phyloP scores from a whole-genome alignment of 1,140 invertebrate genomes.

The Drosophila sp. region DNA sequence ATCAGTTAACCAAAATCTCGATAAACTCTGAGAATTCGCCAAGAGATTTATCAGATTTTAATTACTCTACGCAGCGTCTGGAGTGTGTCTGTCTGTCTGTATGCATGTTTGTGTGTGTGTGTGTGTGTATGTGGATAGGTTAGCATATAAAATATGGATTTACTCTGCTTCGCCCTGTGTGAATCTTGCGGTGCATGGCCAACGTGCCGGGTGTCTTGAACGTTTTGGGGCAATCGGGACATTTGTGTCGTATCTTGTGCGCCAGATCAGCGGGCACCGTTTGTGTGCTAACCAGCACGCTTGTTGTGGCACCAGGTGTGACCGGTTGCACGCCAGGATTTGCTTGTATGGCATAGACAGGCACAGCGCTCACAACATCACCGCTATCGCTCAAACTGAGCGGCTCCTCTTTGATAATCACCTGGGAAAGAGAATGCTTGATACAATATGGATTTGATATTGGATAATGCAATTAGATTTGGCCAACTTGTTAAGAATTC shows the following conservation, averaged over 20 bases:
- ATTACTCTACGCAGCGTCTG: constrained; percentile 1
- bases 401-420: constrained; percentile 81
- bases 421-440: constrained; percentile 41
- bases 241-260: constrained; percentile 83
- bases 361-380: constrained; percentile 71
- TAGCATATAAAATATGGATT: constrained; percentile 56
- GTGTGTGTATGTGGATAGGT: constrained; percentile 1
- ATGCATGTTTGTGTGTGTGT: background rate
- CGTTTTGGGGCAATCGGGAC: constrained; percentile 81
- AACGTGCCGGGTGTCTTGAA: constrained; percentile 82
- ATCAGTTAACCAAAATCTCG: background rate
- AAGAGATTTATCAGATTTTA: background rate
- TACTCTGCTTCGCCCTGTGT: constrained; percentile 85
- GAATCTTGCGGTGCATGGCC: constrained; percentile 83
- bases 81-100: constrained; percentile 4
- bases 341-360: constrained; percentile 82
- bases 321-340: constrained; percentile 55
- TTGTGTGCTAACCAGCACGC: constrained; percentile 77
- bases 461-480: background rate
- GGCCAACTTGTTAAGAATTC: background rate
- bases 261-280: constrained; percentile 67
- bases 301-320: constrained; percentile 52
- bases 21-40: background rate
- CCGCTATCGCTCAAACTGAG: constrained; percentile 73
- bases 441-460: background rate